Base-by-base conservation (phyloP, 2,113 vertebrate genomes). In the Saiga tatarica region DNA sequence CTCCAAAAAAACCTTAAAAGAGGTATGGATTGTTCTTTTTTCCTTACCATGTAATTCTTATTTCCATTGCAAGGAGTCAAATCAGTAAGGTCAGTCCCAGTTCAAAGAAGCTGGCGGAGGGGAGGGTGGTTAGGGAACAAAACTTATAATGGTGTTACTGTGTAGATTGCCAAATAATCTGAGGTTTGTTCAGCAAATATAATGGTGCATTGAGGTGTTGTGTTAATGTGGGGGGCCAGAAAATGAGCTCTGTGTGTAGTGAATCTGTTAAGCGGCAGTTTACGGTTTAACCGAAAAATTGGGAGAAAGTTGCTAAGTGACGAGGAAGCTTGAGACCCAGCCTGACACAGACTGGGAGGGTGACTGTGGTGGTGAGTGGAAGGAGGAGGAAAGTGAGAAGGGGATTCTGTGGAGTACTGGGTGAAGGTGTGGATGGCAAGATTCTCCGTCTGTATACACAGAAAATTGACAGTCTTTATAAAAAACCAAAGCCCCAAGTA, bases 191-290 rank as follows among this genome's bases (percentile, higher is more conserved):
- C 97, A 97, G 95, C 83, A 96, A 47, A 30, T 97, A 47, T 42
- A 97, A 78, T 97, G 62, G 97, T 97, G 93, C 94, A 98, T 98
- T 98, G 93, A 95, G 39, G 55, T 93, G 97, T 97, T 98, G 91
- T 87, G 47, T 13, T 47, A 98, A 96, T 96, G 86, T 12, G 26
- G 95, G 88, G 71, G 97, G 74, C 74, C 95, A 90, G 95, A 98
- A 97, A 97, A 97, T 97, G 95, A 96, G 60, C 76, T 96, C 96
- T 90, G 95, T 98, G 97, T 97, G 71, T 89, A 96, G 95, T 71
- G 67, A 96, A 92, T 97, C 89, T 97, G 33, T 97, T 97, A 95
- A 97, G 89, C 92, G 74, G 93, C 71, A 96, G 91, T 94, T 96
- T 94, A 94, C 36, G 7, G 42, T 91, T 97, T 97, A 98, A 87